Evolutionary conservation across 2,113 vertebrate species (phyloP).

Genomic region (Stegostoma tigrinum): DNA sequence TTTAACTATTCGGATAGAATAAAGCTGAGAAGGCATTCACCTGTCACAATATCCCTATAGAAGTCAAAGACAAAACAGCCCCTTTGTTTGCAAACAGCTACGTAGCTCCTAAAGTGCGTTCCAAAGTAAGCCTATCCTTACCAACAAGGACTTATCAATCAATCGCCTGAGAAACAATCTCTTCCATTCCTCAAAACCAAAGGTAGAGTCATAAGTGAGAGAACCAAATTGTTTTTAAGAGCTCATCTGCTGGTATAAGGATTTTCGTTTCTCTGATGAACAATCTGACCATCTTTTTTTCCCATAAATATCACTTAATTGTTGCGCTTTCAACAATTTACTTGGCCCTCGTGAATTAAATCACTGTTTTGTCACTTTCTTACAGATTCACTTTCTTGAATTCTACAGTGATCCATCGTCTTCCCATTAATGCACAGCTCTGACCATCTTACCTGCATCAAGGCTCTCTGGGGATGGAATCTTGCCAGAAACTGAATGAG

Average conservation of each 20-base stretch:
- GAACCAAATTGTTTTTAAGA: not conserved
- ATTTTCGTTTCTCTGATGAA: not conserved
- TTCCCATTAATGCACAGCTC: not conserved
- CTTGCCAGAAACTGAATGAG: too few relatives aligned
- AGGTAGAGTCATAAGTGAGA: not conserved
- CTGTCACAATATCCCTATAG: slow-evolving; percentile 51
- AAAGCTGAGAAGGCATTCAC: slow-evolving; percentile 58
- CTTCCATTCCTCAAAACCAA: not conserved
- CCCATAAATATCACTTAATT: not conserved
- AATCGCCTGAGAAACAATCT: not conserved
- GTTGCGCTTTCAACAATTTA: not conserved
- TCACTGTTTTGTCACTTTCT: not conserved
- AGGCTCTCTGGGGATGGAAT: too few relatives aligned
- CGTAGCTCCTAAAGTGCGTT: slow-evolving; percentile 45
- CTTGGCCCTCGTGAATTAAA: not conserved
- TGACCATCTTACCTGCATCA: not conserved
- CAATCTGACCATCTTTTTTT: not conserved
- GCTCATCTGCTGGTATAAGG: too few relatives aligned
- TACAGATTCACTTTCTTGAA: not conserved
- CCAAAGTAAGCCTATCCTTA: not conserved
- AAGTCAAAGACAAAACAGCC: slow-evolving; percentile 48
- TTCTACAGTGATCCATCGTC: not conserved
- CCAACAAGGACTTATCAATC: not conserved
- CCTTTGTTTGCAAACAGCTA: slow-evolving; percentile 58
- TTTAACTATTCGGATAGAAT: slow-evolving; percentile 48